phyloP scores from a whole-genome alignment of 37 sponge, comb jelly and placozoan species.

The Spongilla lacustris region DNA sequence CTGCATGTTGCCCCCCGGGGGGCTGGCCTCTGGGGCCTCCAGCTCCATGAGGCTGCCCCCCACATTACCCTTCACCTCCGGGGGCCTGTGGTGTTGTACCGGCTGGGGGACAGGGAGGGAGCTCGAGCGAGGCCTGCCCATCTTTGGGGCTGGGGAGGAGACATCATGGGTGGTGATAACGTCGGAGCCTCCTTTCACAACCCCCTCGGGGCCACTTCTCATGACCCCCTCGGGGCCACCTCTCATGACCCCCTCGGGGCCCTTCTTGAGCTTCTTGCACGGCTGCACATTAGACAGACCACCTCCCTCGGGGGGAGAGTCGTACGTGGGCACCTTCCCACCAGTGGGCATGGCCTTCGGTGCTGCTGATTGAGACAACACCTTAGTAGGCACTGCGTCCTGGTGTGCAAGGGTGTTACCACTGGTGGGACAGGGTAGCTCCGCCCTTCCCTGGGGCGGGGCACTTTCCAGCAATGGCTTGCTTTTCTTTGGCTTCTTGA shows the following conservation, averaged over 20 bases:
- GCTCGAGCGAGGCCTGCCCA: background rate
- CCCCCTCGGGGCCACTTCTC: background rate
- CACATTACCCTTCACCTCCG: background rate
- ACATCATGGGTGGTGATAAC: background rate
- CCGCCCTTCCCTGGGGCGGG: background rate
- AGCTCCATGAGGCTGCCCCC: slow-evolving; percentile 41
- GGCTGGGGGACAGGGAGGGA: background rate
- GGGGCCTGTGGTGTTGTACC: slow-evolving; percentile 12
- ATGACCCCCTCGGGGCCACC: background rate
- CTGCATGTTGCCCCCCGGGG: background rate
- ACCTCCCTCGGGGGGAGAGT: background rate
- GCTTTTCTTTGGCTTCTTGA: background rate
- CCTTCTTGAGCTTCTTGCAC: slow-evolving; percentile 16
- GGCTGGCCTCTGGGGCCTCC: slow-evolving; percentile 35
- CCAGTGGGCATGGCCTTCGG: background rate
- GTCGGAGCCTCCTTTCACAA: background rate
- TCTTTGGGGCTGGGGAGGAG: background rate
- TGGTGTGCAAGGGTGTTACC: background rate
- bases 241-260: background rate
- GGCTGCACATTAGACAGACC: background rate
- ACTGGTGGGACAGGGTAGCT: background rate
- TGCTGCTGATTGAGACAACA: background rate
- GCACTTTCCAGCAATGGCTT: slow-evolving; percentile 4
- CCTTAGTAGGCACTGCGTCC: background rate
- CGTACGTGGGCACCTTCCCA: background rate